These are phyloP conservation scores for Drosophila melanocephala DNA, from an alignment of 2,888 invertebrate genomes.

Conservation along the genomic window DNA sequence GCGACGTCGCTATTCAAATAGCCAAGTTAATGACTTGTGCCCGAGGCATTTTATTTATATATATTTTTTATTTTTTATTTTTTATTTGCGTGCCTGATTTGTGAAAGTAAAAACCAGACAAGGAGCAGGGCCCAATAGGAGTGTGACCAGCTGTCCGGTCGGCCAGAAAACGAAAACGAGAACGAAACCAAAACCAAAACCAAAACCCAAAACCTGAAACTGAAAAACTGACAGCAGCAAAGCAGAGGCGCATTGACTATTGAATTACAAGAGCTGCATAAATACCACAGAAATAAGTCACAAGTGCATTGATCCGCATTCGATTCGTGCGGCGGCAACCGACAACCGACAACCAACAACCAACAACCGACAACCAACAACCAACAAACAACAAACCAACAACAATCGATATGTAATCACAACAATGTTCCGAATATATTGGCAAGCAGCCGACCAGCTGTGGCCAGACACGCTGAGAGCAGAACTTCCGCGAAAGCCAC, in stretches of 20 bases:
- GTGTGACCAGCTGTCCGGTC: conserved; percentile 53
- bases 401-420: conserved; percentile 28
- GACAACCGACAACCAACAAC: conserved; percentile 1
- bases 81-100: conserved; percentile 58
- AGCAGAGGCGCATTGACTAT: conserved; percentile 43
- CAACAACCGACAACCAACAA: conserved; percentile 2
- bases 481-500: conserved; percentile 33
- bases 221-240: conserved; percentile 13
- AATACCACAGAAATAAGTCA: conserved; percentile 51
- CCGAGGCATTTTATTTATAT: conserved; percentile 52
- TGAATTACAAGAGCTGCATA: conserved; percentile 44
- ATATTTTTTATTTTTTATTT: conserved; percentile 3
- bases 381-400: conserved; percentile 12
- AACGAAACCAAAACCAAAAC: conserved; percentile 22
- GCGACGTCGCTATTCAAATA: conserved; percentile 71
- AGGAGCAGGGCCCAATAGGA: conserved; percentile 12
- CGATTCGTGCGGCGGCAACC: conserved; percentile 43
- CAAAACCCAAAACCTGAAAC: conserved; percentile 14
- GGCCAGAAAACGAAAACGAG: conserved; percentile 36
- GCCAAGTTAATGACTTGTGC: conserved; percentile 82
- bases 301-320: conserved; percentile 75
- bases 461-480: conserved; percentile 9
- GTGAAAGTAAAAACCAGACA: conserved; percentile 66
- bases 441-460: conserved; percentile 26
- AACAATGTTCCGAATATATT: conserved; percentile 34